A percentile compares a stretch with the other conserved stretches of the same genome.
These are phyloP conservation scores for Rhagonycha fulva DNA, from an alignment of 2,888 invertebrate genomes.

Conservation along the genomic window DNA sequence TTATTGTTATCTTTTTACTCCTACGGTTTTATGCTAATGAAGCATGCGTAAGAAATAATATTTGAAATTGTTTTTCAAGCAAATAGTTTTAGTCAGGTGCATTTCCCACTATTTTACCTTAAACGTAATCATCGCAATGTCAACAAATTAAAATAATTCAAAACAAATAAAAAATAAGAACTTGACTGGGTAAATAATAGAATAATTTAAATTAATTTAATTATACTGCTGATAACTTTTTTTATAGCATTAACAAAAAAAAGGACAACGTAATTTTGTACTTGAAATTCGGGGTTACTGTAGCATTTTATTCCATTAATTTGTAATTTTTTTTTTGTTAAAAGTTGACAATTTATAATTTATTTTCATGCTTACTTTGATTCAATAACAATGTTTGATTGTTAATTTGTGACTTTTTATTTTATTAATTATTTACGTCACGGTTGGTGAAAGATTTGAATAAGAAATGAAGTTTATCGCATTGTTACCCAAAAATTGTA, in stretches of 20 bases:
- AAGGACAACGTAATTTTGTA: background rate
- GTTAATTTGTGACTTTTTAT: background rate
- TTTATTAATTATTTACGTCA: background rate
- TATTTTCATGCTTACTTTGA: background rate
- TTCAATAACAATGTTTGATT: background rate
- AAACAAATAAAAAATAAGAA: background rate
- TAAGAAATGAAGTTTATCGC: background rate
- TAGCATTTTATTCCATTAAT: background rate
- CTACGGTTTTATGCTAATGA: background rate
- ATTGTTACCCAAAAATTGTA: background rate
- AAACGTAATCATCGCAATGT: background rate
- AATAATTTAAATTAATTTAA: background rate
- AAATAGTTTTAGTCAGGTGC: background rate
- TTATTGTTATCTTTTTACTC: background rate
- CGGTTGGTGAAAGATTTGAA: background rate
- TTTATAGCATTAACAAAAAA: background rate
- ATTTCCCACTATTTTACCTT: background rate
- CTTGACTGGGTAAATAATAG: background rate
- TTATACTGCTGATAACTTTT: background rate
- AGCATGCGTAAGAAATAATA: too few species aligned
- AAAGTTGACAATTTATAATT: background rate
- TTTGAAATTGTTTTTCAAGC: background rate
- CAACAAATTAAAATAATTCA: background rate
- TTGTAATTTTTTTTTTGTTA: background rate
- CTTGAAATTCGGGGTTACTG: background rate